phyloP scores from a whole-genome alignment of 2,113 vertebrate species.

The Chaetops frenatus region DNA sequence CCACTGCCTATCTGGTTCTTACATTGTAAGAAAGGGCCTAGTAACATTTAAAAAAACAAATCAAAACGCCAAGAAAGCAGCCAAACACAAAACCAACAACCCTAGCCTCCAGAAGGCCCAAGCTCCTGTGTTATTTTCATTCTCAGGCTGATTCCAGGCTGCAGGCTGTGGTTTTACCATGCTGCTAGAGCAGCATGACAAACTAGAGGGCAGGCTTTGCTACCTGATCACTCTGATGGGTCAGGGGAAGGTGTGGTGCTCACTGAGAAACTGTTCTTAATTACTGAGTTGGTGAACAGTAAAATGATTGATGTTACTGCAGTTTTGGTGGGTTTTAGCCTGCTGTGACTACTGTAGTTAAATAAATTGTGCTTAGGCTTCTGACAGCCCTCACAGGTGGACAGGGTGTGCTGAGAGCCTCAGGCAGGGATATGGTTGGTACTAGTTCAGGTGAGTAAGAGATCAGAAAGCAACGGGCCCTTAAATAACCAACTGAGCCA shows the following conservation, averaged over 20 bases:
- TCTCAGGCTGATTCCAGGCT: rapidly evolving
- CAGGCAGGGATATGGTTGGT: background rate
- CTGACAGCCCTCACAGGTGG: background rate
- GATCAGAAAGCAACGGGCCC: background rate
- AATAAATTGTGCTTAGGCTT: background rate
- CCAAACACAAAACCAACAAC: background rate
- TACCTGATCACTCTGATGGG: rapidly evolving
- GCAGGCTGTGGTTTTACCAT: rapidly evolving
- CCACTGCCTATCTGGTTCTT: background rate
- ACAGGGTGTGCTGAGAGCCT: background rate
- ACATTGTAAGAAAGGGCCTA: background rate
- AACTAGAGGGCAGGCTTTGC: background rate
- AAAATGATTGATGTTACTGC: background rate
- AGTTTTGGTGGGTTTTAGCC: background rate
- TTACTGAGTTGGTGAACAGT: background rate
- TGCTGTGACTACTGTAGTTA: background rate
- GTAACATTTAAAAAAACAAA: background rate
- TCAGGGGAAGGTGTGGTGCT: background rate
- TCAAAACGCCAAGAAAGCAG: rapidly evolving
- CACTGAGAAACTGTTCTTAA: background rate
- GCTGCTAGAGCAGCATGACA: background rate
- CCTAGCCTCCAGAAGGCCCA: rapidly evolving
- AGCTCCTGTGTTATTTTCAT: background rate
- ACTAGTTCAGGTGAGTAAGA: background rate
- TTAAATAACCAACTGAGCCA: background rate